Conservation (phyloP, 2,888 invertebrate genomes). For the Keiferia lycopersicella region DNA sequence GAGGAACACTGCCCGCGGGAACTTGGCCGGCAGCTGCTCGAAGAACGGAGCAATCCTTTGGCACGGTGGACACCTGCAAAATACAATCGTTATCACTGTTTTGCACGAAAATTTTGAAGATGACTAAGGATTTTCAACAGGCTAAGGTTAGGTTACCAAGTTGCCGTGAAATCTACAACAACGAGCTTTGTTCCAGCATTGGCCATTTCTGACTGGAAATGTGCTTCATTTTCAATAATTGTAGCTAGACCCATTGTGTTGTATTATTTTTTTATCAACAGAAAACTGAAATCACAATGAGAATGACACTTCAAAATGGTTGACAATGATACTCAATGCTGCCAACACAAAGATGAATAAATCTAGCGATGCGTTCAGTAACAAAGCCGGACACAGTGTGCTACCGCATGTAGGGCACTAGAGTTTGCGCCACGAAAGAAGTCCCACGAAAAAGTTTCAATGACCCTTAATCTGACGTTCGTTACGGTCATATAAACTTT, state of each 20-base stretch:
- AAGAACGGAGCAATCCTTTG: constrained; percentile 96
- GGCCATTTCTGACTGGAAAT: constrained; percentile 92
- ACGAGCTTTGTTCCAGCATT: constrained; percentile 93
- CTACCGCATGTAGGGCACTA: no score
- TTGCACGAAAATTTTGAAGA: constrained; percentile 42
- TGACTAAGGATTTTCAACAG: constrained; percentile 60
- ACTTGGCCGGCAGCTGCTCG: constrained; percentile 92
- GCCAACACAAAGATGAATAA: constrained; percentile 13
- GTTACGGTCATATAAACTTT: no score
- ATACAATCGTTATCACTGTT: constrained; percentile 33
- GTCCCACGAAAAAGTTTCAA: no score
- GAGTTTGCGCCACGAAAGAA: no score
- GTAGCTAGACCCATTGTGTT: constrained; percentile 82
- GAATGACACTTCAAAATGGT: constrained; percentile 44
- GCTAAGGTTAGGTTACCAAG: constrained; percentile 85
- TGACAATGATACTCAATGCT: constrained; percentile 24
- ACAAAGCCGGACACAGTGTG: not conserved
- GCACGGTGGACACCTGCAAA: constrained; percentile 96
- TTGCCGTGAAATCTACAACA: constrained; percentile 96
- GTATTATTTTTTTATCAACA: constrained; percentile 36
- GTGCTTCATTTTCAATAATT: constrained; percentile 87
- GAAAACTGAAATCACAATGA: constrained; percentile 46
- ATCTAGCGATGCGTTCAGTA: constrained; percentile 17
- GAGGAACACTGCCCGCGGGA: constrained; percentile 93
- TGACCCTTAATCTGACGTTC: no score